These are phyloP conservation scores for Hypothenemus hampei DNA, from an alignment of 1,140 invertebrate species.

Conservation along the genomic window DNA sequence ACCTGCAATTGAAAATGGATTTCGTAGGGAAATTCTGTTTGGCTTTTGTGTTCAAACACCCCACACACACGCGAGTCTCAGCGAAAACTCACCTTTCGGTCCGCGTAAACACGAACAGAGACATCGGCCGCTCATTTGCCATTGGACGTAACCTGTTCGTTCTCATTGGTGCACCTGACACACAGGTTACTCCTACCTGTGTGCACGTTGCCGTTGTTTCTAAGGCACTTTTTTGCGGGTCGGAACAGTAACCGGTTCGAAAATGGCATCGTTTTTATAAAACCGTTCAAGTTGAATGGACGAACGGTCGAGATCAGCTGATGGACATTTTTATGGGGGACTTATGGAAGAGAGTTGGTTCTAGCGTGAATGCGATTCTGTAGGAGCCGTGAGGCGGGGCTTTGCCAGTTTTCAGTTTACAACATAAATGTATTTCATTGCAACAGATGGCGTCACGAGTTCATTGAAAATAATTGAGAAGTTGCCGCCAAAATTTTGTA, in stretches of 20 bases:
- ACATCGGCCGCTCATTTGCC: conserved; percentile 41
- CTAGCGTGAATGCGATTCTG: too few relatives aligned
- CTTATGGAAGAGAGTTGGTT: too few relatives aligned
- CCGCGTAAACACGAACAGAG: conserved; percentile 36
- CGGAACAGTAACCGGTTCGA: not conserved
- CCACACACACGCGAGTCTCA: conserved; percentile 36
- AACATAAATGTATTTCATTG: not conserved
- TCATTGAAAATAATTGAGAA: too few relatives aligned
- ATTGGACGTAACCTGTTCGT: conserved; percentile 39
- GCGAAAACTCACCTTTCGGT: conserved; percentile 34
- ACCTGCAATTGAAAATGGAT: not conserved
- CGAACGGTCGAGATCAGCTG: conserved; percentile 40
- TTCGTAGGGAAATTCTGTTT: not conserved
- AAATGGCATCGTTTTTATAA: conserved; percentile 1
- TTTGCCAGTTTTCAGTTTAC: too few relatives aligned
- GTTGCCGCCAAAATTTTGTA: too few relatives aligned
- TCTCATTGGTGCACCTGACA: conserved; percentile 44
- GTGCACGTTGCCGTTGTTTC: conserved; percentile 14
- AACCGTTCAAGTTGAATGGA: conserved; percentile 4
- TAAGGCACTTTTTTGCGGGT: conserved; percentile 15
- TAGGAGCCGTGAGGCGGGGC: too few relatives aligned
- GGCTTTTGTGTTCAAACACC: conserved; percentile 25
- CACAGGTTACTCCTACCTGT: conserved; percentile 47
- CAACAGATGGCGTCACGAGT: conserved; percentile 1
- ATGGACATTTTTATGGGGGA: conserved; percentile 42